A percentile compares a stretch with the other conserved stretches of the same genome.
phyloP scores from a whole-genome alignment of 2,113 vertebrate genomes.

The Falco punctatus region DNA sequence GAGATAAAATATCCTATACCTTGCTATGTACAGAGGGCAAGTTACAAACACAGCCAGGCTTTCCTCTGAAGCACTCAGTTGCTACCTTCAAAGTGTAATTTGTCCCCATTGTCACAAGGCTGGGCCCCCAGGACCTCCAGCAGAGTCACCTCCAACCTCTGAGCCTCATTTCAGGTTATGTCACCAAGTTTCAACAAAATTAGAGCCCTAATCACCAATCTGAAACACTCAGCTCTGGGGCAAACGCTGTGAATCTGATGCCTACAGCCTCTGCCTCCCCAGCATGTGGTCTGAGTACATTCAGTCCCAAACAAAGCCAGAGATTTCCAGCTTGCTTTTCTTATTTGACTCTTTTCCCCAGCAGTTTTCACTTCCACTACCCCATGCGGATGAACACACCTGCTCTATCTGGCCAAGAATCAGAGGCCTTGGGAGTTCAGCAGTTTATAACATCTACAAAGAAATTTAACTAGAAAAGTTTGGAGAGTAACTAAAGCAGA shows the following conservation, averaged over 20 bases:
- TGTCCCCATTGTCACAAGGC: neutral
- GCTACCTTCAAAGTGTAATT: neutral
- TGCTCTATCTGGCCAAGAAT: neutral
- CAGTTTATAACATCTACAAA: neutral
- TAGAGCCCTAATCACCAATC: neutral
- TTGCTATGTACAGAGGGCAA: too few relatives aligned
- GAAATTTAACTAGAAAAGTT: too few relatives aligned
- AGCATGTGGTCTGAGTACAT: rapidly evolving
- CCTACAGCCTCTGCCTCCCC: neutral
- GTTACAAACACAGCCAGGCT: neutral
- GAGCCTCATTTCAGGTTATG: neutral
- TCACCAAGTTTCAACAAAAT: neutral
- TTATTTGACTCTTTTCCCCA: neutral
- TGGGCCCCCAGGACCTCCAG: rapidly evolving
- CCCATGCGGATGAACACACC: rapidly evolving
- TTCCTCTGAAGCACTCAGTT: neutral
- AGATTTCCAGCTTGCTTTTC: neutral
- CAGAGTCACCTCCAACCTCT: neutral
- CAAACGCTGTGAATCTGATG: neutral
- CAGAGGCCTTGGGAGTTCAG: neutral
- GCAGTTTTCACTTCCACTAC: neutral
- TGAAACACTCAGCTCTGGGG: neutral
- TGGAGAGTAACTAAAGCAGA: rapidly evolving
- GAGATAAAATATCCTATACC: neutral
- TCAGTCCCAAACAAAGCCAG: neutral